Percentiles rank a stretch among this genome's conserved stretches.
These are phyloP conservation scores for Malurus cyaneus DNA, from an alignment of 2,113 vertebrate genomes.

Conservation along the genomic window DNA sequence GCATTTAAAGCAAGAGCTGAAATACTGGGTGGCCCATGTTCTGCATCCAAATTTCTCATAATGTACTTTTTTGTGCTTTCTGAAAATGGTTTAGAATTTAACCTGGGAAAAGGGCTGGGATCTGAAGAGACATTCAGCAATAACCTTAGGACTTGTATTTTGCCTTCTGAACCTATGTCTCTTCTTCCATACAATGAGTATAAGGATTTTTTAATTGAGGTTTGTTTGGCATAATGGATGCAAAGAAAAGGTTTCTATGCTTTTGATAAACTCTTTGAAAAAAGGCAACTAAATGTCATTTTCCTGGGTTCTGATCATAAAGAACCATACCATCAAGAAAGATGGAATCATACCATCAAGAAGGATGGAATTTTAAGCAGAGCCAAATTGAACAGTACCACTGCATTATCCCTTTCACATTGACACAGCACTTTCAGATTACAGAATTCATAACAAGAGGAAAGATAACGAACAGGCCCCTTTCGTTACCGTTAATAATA, in stretches of 20 bases:
- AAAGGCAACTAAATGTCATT: neutral
- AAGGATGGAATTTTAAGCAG: conserved; percentile 19
- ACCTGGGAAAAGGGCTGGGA: neutral
- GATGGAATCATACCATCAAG: neutral
- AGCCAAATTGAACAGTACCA: neutral
- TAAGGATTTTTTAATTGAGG: neutral
- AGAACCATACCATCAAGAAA: neutral
- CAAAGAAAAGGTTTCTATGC: neutral
- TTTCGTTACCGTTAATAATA: conserved; percentile 77
- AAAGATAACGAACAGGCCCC: conserved; percentile 33
- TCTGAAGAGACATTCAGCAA: neutral
- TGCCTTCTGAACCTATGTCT: neutral
- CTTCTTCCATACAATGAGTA: neutral
- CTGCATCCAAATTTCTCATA: neutral
- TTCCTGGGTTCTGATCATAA: neutral
- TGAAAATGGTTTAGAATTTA: neutral
- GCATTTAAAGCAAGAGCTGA: neutral
- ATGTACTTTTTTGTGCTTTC: neutral
- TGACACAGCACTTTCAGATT: conserved; percentile 42
- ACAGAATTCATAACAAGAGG: conserved; percentile 33
- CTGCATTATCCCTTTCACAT: neutral
- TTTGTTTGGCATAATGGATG: neutral
- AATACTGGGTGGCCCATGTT: neutral
- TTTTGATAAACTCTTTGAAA: neutral
- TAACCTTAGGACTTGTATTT: neutral